Percentiles rank a stretch among this genome's conserved stretches.
Evolutionary conservation across 2,888 invertebrate species (phyloP).

Genomic region (Serrognathus titanus): DNA sequence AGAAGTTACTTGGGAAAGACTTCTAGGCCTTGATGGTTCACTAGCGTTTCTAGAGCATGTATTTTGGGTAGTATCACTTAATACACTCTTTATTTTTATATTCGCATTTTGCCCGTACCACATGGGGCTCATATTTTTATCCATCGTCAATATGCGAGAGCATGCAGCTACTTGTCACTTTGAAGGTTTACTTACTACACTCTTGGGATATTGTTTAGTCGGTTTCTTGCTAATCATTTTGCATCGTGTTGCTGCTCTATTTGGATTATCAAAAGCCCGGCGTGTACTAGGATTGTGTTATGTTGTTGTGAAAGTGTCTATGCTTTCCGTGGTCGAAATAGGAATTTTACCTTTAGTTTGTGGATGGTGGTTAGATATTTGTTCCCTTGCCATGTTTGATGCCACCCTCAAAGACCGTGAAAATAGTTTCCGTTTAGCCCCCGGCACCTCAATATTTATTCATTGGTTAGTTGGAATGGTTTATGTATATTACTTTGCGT

Average conservation of each 20-base stretch:
- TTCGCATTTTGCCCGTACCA: conserved; percentile 98
- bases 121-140: conserved; percentile 83
- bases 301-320: conserved; percentile 86
- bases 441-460: conserved; percentile 95
- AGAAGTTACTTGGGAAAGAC: conserved; percentile 96
- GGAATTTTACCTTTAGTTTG: conserved; percentile 95
- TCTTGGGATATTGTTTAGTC: conserved; percentile 90
- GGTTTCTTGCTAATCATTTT: conserved; percentile 78
- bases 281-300: conserved; percentile 89
- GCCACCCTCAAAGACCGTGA: conserved; percentile 86
- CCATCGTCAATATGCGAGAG: conserved; percentile 51
- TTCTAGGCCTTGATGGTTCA: conserved; percentile 94
- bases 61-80: conserved; percentile 97
- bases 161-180: conserved; percentile 74
- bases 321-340: conserved; percentile 94
- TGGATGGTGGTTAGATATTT: conserved; percentile 99
- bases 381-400: conserved; percentile 89
- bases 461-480: conserved; percentile 99
- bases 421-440: conserved; percentile 82
- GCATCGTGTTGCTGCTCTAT: conserved; percentile 78
- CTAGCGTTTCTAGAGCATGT: conserved; percentile 97
- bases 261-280: conserved; percentile 76
- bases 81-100: conserved; percentile 93
- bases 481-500: conserved; percentile 98
- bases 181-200: conserved; percentile 87